Conservation (phyloP, 1,140 invertebrate genomes). For the Tetramorium parvispinum region DNA sequence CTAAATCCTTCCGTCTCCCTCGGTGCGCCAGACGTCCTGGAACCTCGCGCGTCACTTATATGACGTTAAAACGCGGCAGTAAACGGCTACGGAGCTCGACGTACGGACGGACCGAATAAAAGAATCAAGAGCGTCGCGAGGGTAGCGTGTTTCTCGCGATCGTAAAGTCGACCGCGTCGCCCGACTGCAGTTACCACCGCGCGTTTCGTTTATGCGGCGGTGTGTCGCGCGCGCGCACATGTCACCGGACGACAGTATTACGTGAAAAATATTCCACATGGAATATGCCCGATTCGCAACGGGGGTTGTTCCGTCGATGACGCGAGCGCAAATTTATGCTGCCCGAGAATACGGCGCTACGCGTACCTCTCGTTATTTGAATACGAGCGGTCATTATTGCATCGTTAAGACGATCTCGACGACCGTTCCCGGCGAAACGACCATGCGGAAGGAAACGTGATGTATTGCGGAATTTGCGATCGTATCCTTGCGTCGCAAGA, state of each 20-base stretch:
- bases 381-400: conserved; percentile 20
- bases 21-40: conserved; percentile 24
- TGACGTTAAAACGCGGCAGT: conserved; percentile 48
- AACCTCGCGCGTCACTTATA: conserved; percentile 13
- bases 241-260: not conserved
- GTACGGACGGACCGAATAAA: conserved; percentile 50
- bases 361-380: conserved; percentile 15
- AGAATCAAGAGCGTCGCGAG: conserved; percentile 16
- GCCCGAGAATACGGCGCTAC: no score
- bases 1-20: not conserved
- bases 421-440: not conserved
- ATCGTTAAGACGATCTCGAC: not conserved
- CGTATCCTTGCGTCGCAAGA: not conserved
- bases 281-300: conserved; percentile 24
- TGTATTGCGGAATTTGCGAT: not conserved
- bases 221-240: not conserved
- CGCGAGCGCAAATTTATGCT: conserved; percentile 45
- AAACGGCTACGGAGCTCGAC: not conserved
- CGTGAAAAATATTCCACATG: not conserved
- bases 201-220: not conserved
- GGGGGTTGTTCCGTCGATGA: conserved; percentile 23
- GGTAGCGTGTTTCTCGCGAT: not conserved
- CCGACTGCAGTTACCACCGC: conserved; percentile 8
- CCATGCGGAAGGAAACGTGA: not conserved
- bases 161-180: conserved; percentile 19